phyloP scores from a whole-genome alignment of 2,888 invertebrate genomes.

The Drepanosiphum platanoidis region DNA sequence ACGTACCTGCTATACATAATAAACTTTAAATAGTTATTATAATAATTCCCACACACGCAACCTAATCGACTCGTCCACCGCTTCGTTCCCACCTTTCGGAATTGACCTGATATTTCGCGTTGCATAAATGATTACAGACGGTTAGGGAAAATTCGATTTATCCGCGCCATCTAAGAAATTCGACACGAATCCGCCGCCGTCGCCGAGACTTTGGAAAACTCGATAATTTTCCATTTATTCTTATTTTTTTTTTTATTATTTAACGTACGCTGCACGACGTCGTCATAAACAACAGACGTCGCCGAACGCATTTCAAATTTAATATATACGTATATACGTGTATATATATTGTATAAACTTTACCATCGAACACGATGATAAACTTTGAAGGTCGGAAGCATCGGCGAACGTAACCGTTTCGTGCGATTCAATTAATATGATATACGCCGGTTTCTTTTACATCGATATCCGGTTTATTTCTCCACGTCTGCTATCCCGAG shows the following conservation, averaged over 20 bases:
- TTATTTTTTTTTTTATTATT: background rate
- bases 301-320: too few species aligned
- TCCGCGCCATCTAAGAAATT: background rate
- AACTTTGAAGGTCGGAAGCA: conserved; percentile 37
- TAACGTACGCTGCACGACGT: background rate
- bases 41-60: conserved; percentile 35
- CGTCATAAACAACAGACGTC: background rate
- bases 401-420: background rate
- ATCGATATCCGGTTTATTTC: background rate
- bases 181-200: background rate
- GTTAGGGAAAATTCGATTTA: background rate
- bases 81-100: conserved; percentile 9
- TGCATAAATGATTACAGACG: background rate
- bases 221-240: background rate
- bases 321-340: background rate
- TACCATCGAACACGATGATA: background rate
- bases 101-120: background rate
- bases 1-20: background rate
- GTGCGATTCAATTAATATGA: conserved; percentile 3
- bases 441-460: background rate
- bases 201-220: background rate
- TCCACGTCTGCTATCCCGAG: background rate
- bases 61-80: conserved; percentile 2
- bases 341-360: conserved; percentile 13
- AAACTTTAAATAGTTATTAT: conserved; percentile 12